These are phyloP conservation scores for Oppia nitens DNA, from an alignment of 1,140 invertebrate genomes.

Conservation along the genomic window DNA sequence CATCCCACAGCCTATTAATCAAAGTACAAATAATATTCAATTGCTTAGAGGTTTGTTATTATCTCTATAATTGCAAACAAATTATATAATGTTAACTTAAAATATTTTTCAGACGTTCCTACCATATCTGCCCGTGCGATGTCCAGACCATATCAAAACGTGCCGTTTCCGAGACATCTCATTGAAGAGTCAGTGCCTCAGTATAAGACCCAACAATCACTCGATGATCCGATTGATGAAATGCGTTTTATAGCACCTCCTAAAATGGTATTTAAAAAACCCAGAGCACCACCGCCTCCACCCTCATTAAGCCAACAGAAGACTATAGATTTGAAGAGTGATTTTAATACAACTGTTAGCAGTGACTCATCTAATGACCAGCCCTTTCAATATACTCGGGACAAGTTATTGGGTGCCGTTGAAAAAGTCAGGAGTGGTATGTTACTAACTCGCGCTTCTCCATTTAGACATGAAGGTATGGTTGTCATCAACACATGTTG, in stretches of 20 bases:
- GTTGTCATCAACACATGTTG: neutral
- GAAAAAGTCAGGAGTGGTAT: constrained; percentile 27
- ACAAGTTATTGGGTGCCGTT: constrained; percentile 30
- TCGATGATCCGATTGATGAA: neutral
- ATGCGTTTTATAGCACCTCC: neutral
- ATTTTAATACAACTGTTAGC: constrained; percentile 14
- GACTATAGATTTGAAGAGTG: neutral
- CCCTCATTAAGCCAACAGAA: neutral
- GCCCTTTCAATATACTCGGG: constrained; percentile 30
- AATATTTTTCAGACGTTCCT: neutral
- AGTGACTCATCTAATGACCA: constrained; percentile 23
- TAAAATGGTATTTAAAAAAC: neutral
- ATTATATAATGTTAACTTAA: neutral
- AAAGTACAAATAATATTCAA: constrained; percentile 1
- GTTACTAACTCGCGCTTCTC: constrained; percentile 7
- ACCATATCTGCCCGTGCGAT: neutral
- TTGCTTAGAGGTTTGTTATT: neutral
- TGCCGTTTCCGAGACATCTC: neutral
- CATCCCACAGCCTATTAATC: neutral
- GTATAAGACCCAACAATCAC: neutral
- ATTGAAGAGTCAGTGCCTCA: neutral
- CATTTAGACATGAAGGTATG: neutral
- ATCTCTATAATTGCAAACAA: neutral
- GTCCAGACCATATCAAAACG: constrained; percentile 10
- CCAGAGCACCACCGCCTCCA: neutral